Evolutionary conservation across 35 echinoderm and acorn worm species (phyloP).

Genomic region (Patiria miniata): DNA sequence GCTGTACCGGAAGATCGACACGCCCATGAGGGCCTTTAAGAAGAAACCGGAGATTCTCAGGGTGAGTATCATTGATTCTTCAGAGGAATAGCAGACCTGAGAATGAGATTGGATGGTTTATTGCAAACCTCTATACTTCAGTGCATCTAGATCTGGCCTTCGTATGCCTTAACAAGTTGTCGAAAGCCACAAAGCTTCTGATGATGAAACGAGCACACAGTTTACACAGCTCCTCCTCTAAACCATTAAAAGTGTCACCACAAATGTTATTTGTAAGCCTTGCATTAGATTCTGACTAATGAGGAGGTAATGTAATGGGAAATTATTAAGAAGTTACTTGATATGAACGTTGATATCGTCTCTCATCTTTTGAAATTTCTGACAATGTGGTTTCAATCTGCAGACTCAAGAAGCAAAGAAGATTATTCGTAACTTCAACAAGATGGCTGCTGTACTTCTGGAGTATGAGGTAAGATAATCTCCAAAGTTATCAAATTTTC

Average conservation of each 20-base stretch:
- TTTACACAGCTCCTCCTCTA: no score
- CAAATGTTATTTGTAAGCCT: no score
- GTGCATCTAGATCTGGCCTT: neutral
- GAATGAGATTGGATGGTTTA: no score
- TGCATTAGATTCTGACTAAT: no score
- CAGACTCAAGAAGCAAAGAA: slow-evolving; percentile 95
- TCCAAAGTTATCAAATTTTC: neutral
- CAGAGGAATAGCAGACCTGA: neutral
- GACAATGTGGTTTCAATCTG: neutral
- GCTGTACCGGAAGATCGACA: slow-evolving; percentile 89
- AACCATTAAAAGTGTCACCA: no score
- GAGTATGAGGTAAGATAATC: slow-evolving; percentile 86
- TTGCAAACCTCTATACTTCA: no score
- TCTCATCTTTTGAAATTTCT: no score
- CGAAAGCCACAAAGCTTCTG: no score
- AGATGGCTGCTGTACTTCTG: slow-evolving; percentile 95
- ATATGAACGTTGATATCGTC: no score
- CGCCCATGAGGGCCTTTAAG: slow-evolving; percentile 97
- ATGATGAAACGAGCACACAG: no score
- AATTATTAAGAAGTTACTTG: no score
- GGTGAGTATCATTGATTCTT: slow-evolving; percentile 36
- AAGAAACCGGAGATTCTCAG: slow-evolving; percentile 87
- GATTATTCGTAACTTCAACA: slow-evolving; percentile 97
- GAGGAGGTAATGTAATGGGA: no score
- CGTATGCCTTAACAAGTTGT: neutral